Evolutionary conservation across 2,888 invertebrate species (phyloP), one percentile per base, ranked within the genome.

Genomic region (Syrista parreyssii): DNA sequence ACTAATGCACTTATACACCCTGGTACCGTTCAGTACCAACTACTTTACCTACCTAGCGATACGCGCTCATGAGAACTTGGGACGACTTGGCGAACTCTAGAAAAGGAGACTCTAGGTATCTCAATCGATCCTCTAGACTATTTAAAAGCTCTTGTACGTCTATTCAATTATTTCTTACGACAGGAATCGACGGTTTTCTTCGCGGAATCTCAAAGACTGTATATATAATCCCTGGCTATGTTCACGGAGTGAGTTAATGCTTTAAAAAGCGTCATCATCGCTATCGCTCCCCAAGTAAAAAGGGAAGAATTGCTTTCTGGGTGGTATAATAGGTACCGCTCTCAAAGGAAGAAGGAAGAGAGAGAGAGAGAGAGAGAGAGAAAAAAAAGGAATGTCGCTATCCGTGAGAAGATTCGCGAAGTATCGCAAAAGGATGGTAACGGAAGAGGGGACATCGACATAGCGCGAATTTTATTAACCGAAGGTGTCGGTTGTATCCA

Each of bases 381-480:
- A 40, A 4, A 40, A 55, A 55, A 6, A 9, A 55, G 55, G 55
- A 55, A 55, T 55, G 55, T 55, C 55, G 9, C 55, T 55, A 23
- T 55, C 23, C 55, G 23, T 55, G 55, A 55, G 55, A 55, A 55
- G 55, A 55, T 75, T 31, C 74, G 40, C 40, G 34, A 3, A 68
- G 76, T 78, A 78, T 76, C 74, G 73, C 31, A 30, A n/a, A 75
- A 55, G 35, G 31, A 31, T 68, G 68, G 55, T 30, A 36, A 12
- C 74, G 40, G 40, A 73, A 77, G 75, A 81, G 82, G 82, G 82
- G 84, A 80, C 84, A 84, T 86, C 83, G 84, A 68, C 85, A 86
- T 86, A 83, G 84, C 87, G 79, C 78, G 81, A 84, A 88, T 83
- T 87, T 87, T 88, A 88, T 89, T 86, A 83, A 85, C 83, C 85